Conservation (phyloP, 2,888 invertebrate species). For the Caenorhabditis sinica region DNA sequence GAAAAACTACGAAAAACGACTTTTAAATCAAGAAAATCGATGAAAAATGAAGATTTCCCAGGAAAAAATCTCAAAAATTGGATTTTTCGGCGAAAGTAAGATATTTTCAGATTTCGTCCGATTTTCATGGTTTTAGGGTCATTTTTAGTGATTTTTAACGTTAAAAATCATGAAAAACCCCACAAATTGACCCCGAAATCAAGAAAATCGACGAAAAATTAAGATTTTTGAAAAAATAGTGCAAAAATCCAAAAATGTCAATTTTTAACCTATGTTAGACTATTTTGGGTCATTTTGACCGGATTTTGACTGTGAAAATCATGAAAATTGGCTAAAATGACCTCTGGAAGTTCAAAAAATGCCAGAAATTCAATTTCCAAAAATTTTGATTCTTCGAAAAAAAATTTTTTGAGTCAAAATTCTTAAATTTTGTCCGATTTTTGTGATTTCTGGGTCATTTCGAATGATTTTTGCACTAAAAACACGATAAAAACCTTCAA, state of each 20-base stretch:
- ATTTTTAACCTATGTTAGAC: background rate
- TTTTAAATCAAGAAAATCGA: background rate
- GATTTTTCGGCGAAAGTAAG: too few species aligned
- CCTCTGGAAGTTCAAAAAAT: background rate
- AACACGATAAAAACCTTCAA: too few species aligned
- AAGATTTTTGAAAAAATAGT: too few species aligned
- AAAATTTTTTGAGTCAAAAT: too few species aligned
- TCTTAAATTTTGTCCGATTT: too few species aligned
- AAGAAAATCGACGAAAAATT: too few species aligned
- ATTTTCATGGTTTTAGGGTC: background rate
- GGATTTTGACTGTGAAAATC: background rate
- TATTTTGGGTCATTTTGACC: background rate
- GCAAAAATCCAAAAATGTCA: background rate
- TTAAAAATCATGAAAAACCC: background rate
- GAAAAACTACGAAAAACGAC: background rate
- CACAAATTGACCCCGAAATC: background rate
- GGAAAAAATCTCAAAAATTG: background rate
- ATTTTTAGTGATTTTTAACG: background rate
- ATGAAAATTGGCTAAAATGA: background rate
- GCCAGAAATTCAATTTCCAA: background rate
- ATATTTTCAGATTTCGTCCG: too few species aligned
- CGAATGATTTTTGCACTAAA: too few species aligned
- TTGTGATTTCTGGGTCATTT: too few species aligned
- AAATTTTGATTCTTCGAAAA: background rate
- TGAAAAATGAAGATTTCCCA: background rate